Conservation (phyloP, 1,140 invertebrate genomes). For the Drosophila nebulosa region DNA sequence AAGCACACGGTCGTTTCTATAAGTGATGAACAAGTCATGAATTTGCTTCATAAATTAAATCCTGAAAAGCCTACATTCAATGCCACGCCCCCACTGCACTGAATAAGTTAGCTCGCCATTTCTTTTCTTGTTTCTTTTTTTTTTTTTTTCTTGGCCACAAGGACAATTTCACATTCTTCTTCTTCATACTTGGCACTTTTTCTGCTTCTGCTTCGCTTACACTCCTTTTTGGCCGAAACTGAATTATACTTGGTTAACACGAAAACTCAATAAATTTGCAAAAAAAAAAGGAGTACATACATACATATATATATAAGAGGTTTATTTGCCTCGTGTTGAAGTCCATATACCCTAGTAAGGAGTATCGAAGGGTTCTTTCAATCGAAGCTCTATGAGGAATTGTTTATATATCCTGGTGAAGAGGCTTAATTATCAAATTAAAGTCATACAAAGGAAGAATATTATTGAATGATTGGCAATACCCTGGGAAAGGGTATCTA, state of each 20-base stretch:
- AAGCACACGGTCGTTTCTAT: constrained; percentile 63
- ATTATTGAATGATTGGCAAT: no score
- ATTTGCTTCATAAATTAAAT: constrained; percentile 66
- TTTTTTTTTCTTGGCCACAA: background rate
- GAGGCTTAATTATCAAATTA: no score
- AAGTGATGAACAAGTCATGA: constrained; percentile 26
- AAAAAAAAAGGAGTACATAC: constrained; percentile 56
- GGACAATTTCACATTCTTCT: background rate
- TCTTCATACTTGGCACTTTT: background rate
- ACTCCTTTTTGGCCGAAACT: constrained; percentile 59
- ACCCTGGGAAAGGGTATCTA: background rate
- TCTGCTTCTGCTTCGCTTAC: background rate
- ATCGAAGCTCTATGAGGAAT: no score
- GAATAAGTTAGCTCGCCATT: background rate
- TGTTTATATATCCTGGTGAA: no score
- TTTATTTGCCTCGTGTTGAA: background rate
- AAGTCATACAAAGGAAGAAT: no score
- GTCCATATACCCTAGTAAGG: background rate
- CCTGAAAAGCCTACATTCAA: constrained; percentile 52
- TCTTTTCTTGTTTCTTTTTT: background rate
- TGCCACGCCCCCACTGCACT: constrained; percentile 25
- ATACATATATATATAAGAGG: constrained; percentile 23
- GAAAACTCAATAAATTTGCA: constrained; percentile 81
- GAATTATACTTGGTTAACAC: constrained; percentile 81
- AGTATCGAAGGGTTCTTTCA: no score